Percentiles rank a stretch among this genome's conserved stretches.
These are phyloP conservation scores for Apostichopus japonicus DNA, from an alignment of 35 echinoderm and acorn worm species.

Conservation along the genomic window DNA sequence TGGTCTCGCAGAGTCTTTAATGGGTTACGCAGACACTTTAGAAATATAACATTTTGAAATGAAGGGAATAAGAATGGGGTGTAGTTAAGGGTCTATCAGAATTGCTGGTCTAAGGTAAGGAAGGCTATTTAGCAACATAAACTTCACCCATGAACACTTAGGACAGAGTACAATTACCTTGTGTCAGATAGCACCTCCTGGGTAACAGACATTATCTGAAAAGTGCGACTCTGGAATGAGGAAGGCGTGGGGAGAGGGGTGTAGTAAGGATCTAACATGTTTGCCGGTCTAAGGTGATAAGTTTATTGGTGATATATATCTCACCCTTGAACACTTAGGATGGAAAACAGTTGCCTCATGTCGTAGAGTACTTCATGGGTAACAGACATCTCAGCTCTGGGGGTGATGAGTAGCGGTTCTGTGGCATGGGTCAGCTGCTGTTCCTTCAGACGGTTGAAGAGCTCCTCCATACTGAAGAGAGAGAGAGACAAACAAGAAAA, in stretches of 20 bases:
- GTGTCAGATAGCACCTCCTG: constrained; percentile 11
- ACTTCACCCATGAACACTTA: constrained; percentile 83
- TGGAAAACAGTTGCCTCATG: constrained; percentile 64
- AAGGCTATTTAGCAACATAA: background rate
- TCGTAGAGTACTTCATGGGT: constrained; percentile 74
- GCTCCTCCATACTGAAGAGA: constrained; percentile 82
- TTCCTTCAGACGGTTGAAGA: constrained; percentile 81
- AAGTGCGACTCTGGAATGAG: background rate
- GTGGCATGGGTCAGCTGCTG: constrained; percentile 62
- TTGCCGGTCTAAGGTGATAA: too few relatives aligned
- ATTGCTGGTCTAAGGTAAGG: too few relatives aligned
- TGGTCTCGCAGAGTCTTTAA: constrained; percentile 17
- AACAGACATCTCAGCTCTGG: constrained; percentile 79
- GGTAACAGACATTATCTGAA: too few relatives aligned
- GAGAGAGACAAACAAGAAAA: too few relatives aligned
- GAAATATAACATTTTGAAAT: background rate
- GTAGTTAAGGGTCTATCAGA: too few relatives aligned
- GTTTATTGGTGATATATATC: background rate
- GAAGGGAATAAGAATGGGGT: too few relatives aligned
- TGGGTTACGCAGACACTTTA: too few relatives aligned
- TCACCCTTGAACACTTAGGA: constrained; percentile 86
- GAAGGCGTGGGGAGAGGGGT: too few relatives aligned
- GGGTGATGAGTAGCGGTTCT: constrained; percentile 87
- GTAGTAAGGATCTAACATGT: too few relatives aligned
- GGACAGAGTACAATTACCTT: constrained; percentile 68